These are phyloP conservation scores for Dallia pectoralis DNA, from an alignment of 2,797 vertebrate species.

Conservation along the genomic window DNA sequence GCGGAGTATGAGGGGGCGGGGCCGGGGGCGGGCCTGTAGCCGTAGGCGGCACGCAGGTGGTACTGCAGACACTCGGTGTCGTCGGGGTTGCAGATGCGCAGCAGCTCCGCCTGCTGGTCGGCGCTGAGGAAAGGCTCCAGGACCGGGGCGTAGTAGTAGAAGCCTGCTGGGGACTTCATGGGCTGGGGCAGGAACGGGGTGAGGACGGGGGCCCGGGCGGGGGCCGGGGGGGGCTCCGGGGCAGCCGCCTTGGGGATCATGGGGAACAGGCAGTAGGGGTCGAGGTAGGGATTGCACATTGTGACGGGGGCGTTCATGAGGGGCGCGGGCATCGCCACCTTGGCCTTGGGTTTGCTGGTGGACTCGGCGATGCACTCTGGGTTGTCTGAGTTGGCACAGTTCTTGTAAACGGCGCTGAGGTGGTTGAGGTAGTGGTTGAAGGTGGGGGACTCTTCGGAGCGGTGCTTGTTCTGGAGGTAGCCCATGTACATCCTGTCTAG, in stretches of 20 bases:
- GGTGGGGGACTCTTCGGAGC: constrained; percentile 66
- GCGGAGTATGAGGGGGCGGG: constrained; percentile 68
- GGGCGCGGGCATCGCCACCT: constrained; percentile 67
- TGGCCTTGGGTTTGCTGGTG: constrained; percentile 76
- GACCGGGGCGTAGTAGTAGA: constrained; percentile 68
- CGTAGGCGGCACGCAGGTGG: constrained; percentile 75
- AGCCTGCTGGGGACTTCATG: constrained; percentile 59
- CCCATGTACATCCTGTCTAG: constrained; percentile 75
- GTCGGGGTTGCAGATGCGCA: constrained; percentile 74
- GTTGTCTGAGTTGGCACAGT: constrained; percentile 74
- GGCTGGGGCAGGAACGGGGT: constrained; percentile 62
- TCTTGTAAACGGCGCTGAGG: constrained; percentile 76
- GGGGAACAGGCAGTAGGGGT: constrained; percentile 74
- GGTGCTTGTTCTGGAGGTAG: constrained; percentile 78
- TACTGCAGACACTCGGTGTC: constrained; percentile 81
- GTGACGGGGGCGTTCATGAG: constrained; percentile 61
- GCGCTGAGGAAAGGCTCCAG: constrained; percentile 69
- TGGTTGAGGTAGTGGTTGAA: constrained; percentile 77
- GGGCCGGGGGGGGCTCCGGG: constrained; percentile 51
- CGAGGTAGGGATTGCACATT: constrained; percentile 76
- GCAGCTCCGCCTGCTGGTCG: constrained; percentile 70
- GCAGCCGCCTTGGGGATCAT: constrained; percentile 38
- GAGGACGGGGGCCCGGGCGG: constrained; percentile 60
- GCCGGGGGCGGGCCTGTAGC: constrained; percentile 66
- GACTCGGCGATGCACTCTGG: constrained; percentile 77